These are phyloP conservation scores for Bombyx mori DNA, from an alignment of 1,140 invertebrate species.

Conservation along the genomic window DNA sequence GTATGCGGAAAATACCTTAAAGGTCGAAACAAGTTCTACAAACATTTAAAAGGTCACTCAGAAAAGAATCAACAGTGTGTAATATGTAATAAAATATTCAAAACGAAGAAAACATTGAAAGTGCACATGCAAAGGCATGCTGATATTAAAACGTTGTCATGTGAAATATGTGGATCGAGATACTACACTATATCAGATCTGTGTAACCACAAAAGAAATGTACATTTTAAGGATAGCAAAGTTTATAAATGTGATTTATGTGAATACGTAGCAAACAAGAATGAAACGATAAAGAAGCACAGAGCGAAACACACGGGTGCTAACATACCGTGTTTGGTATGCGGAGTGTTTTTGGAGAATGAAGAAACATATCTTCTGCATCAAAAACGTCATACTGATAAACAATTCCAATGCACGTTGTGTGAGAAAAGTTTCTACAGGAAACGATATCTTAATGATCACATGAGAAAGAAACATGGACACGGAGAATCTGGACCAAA, in stretches of 20 bases:
- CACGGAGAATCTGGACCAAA: not conserved
- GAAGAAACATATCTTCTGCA: conserved; percentile 28
- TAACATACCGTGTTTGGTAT: conserved; percentile 36
- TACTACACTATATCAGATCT: conserved; percentile 44
- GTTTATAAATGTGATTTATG: conserved; percentile 39
- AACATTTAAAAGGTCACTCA: conserved; percentile 37
- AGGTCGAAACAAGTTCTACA: conserved; percentile 31
- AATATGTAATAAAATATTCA: conserved; percentile 38
- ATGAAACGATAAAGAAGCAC: conserved; percentile 26
- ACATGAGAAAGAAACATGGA: conserved; percentile 24
- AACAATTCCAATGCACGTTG: conserved; percentile 26
- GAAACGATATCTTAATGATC: conserved; percentile 21
- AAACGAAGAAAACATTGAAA: conserved; percentile 16
- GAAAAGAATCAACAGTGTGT: conserved; percentile 26
- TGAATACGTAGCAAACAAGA: conserved; percentile 27
- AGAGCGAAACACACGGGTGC: conserved; percentile 30
- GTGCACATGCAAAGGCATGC: conserved; percentile 43
- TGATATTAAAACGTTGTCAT: conserved; percentile 36
- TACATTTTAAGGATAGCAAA: conserved; percentile 28
- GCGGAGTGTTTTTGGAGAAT: conserved; percentile 36
- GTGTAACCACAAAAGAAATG: conserved; percentile 37
- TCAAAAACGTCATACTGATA: conserved; percentile 32
- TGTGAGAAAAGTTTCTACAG: conserved; percentile 26
- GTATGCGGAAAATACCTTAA: conserved; percentile 41
- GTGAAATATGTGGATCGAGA: conserved; percentile 41